These are phyloP conservation scores for Altica lythri DNA, from an alignment of 2,888 invertebrate genomes.

Conservation along the genomic window DNA sequence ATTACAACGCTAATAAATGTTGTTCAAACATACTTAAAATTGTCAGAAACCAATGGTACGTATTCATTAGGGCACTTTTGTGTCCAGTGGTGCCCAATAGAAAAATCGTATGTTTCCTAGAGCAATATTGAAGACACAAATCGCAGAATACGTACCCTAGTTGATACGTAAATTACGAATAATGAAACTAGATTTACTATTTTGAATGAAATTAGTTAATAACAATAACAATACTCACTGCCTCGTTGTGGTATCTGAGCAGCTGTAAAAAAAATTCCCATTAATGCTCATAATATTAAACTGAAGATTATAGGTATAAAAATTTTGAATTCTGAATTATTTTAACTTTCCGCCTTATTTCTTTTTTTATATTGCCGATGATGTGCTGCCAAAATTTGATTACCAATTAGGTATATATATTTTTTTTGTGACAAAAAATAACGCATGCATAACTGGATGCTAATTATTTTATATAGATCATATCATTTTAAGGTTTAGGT, in stretches of 20 bases:
- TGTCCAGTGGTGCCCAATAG: too few species aligned
- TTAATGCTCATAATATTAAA: too few species aligned
- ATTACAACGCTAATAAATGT: too few species aligned
- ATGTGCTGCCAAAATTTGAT: conserved; percentile 21
- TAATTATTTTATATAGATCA: conserved; percentile 3
- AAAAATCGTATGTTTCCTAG: too few species aligned
- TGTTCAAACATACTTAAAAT: too few species aligned
- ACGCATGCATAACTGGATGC: conserved; percentile 14
- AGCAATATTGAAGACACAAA: too few species aligned
- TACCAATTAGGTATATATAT: background rate
- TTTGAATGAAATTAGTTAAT: conserved; percentile 9
- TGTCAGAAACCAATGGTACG: too few species aligned
- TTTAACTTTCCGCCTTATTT: background rate
- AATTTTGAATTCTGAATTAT: background rate
- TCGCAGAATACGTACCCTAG: too few species aligned
- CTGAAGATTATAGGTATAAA: too few species aligned
- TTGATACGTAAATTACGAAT: too few species aligned
- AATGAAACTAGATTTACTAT: conserved; percentile 13
- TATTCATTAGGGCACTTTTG: too few species aligned
- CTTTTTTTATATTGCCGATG: background rate
- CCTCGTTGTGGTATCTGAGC: conserved; percentile 88
- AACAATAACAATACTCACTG: conserved; percentile 69
- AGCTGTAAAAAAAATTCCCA: conserved; percentile 69
- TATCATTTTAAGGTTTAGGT: too few species aligned
- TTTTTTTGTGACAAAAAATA: conserved; percentile 2